These are phyloP conservation scores for Euwallacea fornicatus DNA, from an alignment of 1,140 invertebrate genomes.

Conservation along the genomic window DNA sequence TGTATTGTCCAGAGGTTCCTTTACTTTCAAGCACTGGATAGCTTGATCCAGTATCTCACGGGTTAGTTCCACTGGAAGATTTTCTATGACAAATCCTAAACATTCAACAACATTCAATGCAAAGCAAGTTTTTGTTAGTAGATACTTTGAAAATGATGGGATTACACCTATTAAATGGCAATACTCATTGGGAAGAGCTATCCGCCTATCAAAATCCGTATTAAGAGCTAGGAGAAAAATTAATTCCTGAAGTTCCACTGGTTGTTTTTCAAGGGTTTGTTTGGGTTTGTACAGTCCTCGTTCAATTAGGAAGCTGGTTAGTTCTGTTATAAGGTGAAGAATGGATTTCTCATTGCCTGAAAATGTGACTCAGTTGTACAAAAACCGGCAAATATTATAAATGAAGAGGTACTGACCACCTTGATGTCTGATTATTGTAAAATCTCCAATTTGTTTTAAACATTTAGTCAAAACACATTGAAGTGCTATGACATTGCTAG, in stretches of 20 bases:
- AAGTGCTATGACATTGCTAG: constrained; percentile 44
- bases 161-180: constrained; percentile 47
- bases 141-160: constrained; percentile 46
- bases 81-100: constrained; percentile 41
- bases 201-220: constrained; percentile 40
- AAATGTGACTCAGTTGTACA: constrained; percentile 24
- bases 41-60: constrained; percentile 47
- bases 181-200: constrained; percentile 41
- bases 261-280: constrained; percentile 27
- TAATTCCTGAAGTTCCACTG: constrained; percentile 41
- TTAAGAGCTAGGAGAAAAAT: constrained; percentile 47
- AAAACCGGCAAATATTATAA: constrained; percentile 16
- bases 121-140: constrained; percentile 44
- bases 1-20: constrained; percentile 34
- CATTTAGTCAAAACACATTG: constrained; percentile 45
- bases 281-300: constrained; percentile 39
- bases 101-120: constrained; percentile 40
- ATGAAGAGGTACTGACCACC: constrained; percentile 40
- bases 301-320: constrained; percentile 39
- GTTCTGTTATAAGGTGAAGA: constrained; percentile 36
- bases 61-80: constrained; percentile 36
- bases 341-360: constrained; percentile 47
- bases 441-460: constrained; percentile 41
- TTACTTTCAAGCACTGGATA: constrained; percentile 41
- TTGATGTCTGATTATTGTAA: constrained; percentile 46